phyloP scores from a whole-genome alignment of 2,113 vertebrate genomes.

The Ciconia boyciana region DNA sequence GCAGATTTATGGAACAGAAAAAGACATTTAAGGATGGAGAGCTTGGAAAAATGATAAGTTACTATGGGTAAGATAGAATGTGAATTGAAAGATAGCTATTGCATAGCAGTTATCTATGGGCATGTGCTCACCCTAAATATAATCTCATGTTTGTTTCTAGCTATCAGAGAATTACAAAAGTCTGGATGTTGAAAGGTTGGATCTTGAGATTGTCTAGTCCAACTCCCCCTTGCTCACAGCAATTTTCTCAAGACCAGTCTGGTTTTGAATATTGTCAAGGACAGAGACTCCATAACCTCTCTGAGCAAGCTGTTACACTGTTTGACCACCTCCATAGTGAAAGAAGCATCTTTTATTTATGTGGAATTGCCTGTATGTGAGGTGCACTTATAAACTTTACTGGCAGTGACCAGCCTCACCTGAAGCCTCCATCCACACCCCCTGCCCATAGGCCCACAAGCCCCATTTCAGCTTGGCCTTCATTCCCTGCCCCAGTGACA shows the following conservation, averaged over 20 bases:
- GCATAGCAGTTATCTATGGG: not conserved
- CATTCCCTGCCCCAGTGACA: not conserved
- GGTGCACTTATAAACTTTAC: not conserved
- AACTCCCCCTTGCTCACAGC: not conserved
- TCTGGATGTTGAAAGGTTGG: not conserved
- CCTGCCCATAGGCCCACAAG: not conserved
- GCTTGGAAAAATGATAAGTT: not conserved
- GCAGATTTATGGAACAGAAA: not conserved
- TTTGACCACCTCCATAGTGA: not conserved
- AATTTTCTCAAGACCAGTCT: not conserved
- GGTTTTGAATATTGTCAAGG: not conserved
- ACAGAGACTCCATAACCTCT: rapidly evolving
- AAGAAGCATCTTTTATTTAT: not conserved
- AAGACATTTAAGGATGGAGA: not conserved
- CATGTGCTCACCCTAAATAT: not conserved
- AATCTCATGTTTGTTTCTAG: not conserved
- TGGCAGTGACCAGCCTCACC: not conserved
- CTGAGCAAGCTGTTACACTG: not conserved
- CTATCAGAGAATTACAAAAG: not conserved
- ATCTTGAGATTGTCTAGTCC: not conserved
- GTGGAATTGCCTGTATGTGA: not conserved
- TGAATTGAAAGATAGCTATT: not conserved
- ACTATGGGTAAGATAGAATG: not conserved
- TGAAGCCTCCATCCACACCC: not conserved
- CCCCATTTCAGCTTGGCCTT: not conserved